Base-by-base conservation (phyloP, 1,140 invertebrate genomes). In the Orius laevigatus region DNA sequence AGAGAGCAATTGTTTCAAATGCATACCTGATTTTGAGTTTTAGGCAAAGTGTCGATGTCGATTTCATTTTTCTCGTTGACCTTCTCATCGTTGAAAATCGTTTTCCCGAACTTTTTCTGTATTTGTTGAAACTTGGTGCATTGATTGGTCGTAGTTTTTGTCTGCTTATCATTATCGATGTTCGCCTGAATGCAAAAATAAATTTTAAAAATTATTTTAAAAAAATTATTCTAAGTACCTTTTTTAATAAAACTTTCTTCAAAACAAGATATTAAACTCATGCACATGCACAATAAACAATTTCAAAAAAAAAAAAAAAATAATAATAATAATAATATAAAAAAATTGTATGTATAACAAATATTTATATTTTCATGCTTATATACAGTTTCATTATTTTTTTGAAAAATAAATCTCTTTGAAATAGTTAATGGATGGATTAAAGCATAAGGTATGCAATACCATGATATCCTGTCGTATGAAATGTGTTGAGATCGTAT, bases 51-150 rank as follows among this genome's bases (percentile, higher is more conserved):
- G 14, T 52, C 52, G 38, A 52, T 46, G 5, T 49, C 49, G 34
- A 25, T 53, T 43, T 56, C 48, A 33, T 53, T 58, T 1, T 41
- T 46, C 43, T 47, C 56, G 34, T 55, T 48, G 15, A 39, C 43
- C 18, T 59, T 53, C 38, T 57, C 54, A 38, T 52, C 50, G n/a
- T 45, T 45, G 19, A 50, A 42, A 39, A 59, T 58, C n/a, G 63
- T 68, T 48, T 72, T 77, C 20, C 73, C 75, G 58, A 81, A 82
- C 64, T 79, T 78, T 35, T 75, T 72, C 56, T 79, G 80, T 51
- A 81, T 67, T 54, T 78, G 76, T 52, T 81, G 79, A 59, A 83
- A 81, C 62, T 81, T 83, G 0, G 79, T 82, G 53, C 71, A 80
- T 57, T 82, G 78, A 60, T 83, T 83, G 10, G 71, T 74, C 36